Base-by-base conservation (phyloP, 1,140 invertebrate species). In the Platyscapa corneri region DNA sequence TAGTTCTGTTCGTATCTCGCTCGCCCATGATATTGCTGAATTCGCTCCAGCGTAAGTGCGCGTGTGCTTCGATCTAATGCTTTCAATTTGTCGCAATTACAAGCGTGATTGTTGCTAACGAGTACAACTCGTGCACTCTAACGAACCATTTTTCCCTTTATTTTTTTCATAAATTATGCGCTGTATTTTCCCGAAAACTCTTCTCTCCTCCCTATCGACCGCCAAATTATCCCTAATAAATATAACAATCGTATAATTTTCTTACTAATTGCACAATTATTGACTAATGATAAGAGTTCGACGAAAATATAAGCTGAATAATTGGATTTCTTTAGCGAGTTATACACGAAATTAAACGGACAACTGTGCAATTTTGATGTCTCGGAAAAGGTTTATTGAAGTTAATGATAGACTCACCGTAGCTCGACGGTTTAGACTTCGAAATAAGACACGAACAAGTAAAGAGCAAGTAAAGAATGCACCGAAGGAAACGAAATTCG, bases 71-170 rank as follows among this genome's bases (percentile, higher is more conserved):
- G 74, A 77, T 76, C 83, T 79, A 79, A 79, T 79, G 83, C 83
- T 84, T 84, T 78, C 83, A 84, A 84, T 84, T 84, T 84, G 83
- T 84, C 83, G 83, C 76, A 84, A 84, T 84, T 84, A 84, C 74
- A 23, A 53, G 75, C 82, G 32, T 60, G 56, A 84, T 84, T 84
- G 60, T 84, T 77, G 65, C 75, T 77, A 83, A 82, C 46, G 81
- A 83, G 81, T 49, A 32, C 49, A 64, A 75, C 49, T 72, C 27
- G 37, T 10, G 56, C 56, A 64, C 23, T 65, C 20, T 60, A 10
- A 60, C 10, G 56, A 60, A 60, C 56, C 3, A 60, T 60, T 60
- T 60, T 60, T 5, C 23, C 1, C 56, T 60, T 60, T 60, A 64
- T 20, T 39, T 64, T 64, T 37, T 60, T 34, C 30, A 27, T 32